Conservation (phyloP, 2,113 vertebrate genomes). For the Megalops atlanticus region DNA sequence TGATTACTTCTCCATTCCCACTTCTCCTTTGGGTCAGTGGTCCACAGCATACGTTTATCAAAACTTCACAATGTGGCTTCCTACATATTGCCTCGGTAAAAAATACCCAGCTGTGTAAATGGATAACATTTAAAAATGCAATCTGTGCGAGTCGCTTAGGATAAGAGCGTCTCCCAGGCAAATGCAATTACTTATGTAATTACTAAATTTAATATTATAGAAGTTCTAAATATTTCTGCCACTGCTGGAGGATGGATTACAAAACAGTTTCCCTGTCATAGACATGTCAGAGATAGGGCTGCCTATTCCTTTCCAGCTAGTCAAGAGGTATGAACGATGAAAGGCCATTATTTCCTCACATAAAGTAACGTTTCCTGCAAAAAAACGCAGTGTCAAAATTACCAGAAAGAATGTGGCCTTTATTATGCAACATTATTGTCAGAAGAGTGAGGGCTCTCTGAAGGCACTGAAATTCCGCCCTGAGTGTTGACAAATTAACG, state of each 20-base stretch:
- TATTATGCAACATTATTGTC: background rate
- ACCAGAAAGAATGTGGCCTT: background rate
- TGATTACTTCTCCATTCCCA: background rate
- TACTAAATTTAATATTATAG: background rate
- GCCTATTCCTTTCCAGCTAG: conserved; percentile 23
- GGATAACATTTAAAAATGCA: too few relatives aligned
- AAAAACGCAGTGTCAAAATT: background rate
- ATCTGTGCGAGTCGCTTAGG: too few relatives aligned
- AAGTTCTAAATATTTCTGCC: conserved; percentile 21
- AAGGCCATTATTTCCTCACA: background rate
- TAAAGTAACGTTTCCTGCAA: background rate
- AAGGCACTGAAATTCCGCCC: background rate
- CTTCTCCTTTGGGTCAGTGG: background rate
- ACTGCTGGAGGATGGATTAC: conserved; percentile 22
- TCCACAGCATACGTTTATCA: background rate
- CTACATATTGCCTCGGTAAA: too few relatives aligned
- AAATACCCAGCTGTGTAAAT: too few relatives aligned
- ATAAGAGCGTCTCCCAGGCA: too few relatives aligned
- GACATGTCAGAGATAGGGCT: conserved; percentile 20
- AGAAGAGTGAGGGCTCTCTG: background rate
- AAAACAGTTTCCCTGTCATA: conserved; percentile 26
- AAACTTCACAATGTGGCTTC: background rate
- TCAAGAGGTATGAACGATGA: background rate
- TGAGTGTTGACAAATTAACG: conserved; percentile 32
- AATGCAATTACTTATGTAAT: too few relatives aligned